Percentiles rank a stretch among this genome's conserved stretches.
phyloP scores from a whole-genome alignment of 2,113 vertebrate species.

The Rousettus leschenaultii region DNA sequence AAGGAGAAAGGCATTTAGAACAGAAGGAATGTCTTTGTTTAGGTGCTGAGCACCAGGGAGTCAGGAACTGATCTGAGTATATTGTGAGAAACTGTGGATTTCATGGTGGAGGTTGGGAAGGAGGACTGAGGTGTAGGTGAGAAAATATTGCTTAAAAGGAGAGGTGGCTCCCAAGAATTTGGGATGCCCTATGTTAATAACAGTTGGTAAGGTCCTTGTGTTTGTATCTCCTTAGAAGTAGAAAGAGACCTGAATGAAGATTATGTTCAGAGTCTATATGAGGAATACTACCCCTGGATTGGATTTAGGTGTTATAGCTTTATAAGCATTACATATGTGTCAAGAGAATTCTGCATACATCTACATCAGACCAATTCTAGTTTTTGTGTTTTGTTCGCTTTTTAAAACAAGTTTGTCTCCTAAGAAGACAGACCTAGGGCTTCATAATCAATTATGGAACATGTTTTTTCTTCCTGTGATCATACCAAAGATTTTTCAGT shows the following conservation, averaged over 20 bases:
- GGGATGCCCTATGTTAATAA: not conserved
- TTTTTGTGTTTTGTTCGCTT: not conserved
- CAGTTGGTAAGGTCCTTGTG: not conserved
- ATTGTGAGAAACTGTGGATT: not conserved
- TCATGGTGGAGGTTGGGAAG: not conserved
- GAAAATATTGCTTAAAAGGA: not conserved
- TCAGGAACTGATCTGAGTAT: not conserved
- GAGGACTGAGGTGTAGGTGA: not conserved
- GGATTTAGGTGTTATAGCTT: not conserved
- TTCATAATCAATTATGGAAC: not conserved
- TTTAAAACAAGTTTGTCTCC: not conserved
- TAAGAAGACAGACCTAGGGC: not conserved
- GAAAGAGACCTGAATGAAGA: not conserved
- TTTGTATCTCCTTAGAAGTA: not conserved
- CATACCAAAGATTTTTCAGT: not conserved
- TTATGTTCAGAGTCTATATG: not conserved
- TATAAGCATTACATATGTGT: not conserved
- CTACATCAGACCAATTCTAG: not conserved
- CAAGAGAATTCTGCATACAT: not conserved
- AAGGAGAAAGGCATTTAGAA: not conserved
- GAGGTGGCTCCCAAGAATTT: not conserved
- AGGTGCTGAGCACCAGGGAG: not conserved
- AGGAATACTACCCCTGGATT: not conserved
- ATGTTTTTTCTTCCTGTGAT: not conserved
- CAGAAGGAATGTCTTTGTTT: not conserved